Conservation (phyloP, 2,113 vertebrate species). For the Sturnus vulgaris region DNA sequence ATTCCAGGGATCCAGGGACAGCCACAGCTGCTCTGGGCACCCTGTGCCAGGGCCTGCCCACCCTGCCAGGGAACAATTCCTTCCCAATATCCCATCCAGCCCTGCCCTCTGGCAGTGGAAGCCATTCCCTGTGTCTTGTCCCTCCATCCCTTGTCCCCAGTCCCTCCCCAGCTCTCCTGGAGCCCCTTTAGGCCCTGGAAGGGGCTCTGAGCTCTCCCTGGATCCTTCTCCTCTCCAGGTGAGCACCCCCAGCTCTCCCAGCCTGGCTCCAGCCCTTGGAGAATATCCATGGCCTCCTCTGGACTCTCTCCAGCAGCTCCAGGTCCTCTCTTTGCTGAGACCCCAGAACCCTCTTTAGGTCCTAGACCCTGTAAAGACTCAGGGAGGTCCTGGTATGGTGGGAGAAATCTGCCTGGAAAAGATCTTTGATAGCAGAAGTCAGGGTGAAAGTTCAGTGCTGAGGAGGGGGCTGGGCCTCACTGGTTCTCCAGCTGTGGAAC, state of each 20-base stretch:
- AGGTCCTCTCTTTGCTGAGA: not conserved
- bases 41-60: not conserved
- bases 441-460: not conserved
- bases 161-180: not conserved
- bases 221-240: not conserved
- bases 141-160: not conserved
- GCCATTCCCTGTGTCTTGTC: not conserved
- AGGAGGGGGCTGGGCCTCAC: rapidly evolving
- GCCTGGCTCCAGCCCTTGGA: not conserved
- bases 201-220: not conserved
- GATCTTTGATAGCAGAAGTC: not conserved
- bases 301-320: rapidly evolving
- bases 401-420: not conserved
- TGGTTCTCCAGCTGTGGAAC: not conserved
- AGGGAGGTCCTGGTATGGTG: not conserved
- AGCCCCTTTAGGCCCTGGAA: not conserved
- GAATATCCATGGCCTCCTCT: rapidly evolving
- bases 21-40: not conserved
- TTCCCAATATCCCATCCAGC: not conserved
- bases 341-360: not conserved
- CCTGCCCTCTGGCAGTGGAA: not conserved
- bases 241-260: not conserved
- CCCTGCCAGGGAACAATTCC: not conserved
- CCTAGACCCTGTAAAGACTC: not conserved
- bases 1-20: not conserved